Conservation (phyloP, 2,888 invertebrate species). For the Heterodera filipjevi region DNA sequence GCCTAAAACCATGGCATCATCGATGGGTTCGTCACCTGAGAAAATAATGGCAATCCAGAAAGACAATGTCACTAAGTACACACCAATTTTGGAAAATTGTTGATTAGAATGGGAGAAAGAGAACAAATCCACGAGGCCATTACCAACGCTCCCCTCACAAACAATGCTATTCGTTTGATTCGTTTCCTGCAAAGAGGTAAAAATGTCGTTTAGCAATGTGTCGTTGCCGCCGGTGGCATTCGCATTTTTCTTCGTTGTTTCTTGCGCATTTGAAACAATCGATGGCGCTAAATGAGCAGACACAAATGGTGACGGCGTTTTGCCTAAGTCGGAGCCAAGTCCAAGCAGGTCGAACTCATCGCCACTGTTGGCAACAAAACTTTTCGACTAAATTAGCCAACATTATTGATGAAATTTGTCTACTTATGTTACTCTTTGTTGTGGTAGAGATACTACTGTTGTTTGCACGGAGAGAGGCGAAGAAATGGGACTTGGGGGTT, state of each 20-base stretch:
- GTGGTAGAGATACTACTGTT: background rate
- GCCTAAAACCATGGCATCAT: background rate
- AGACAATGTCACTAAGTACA: background rate
- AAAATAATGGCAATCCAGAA: too few species aligned
- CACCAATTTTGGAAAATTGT: background rate
- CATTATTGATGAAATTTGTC: background rate
- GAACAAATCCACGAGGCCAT: slow-evolving; percentile 22
- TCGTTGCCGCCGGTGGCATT: background rate
- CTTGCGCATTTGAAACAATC: background rate
- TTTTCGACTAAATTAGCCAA: background rate
- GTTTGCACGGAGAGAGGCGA: background rate
- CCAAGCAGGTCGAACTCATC: background rate
- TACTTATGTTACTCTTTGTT: background rate
- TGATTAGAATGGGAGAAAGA: slow-evolving; percentile 4
- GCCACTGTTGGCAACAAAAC: background rate
- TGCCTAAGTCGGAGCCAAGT: background rate
- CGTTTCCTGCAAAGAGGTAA: background rate
- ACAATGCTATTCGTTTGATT: background rate
- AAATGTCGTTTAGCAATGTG: slow-evolving; percentile 11
- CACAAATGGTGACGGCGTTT: background rate
- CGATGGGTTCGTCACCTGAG: background rate
- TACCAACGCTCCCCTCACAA: background rate
- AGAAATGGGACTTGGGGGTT: slow-evolving; percentile 7
- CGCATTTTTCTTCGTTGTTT: background rate
- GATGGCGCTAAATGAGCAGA: slow-evolving; percentile 1